phyloP scores from a whole-genome alignment of 2,888 invertebrate genomes.

The Incurvaria masculella region DNA sequence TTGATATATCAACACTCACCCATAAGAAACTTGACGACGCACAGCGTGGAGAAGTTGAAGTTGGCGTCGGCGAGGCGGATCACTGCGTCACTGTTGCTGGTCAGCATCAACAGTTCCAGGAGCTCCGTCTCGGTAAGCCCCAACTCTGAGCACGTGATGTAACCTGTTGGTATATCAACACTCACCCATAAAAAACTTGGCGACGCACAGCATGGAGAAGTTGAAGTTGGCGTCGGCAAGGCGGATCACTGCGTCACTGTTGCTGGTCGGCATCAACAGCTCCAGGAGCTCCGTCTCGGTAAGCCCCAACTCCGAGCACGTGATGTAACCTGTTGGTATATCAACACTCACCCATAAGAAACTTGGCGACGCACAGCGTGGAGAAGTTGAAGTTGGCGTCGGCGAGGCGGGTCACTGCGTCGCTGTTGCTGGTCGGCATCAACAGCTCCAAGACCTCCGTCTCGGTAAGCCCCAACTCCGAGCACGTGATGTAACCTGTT shows the following conservation, averaged over 20 bases:
- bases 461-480: constrained; percentile 80
- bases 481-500: constrained; percentile 69
- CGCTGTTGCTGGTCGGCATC: constrained; percentile 75
- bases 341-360: constrained; percentile 60
- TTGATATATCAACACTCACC: constrained; percentile 50
- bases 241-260: constrained; percentile 62
- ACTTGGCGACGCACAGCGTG: constrained; percentile 67
- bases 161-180: constrained; percentile 45
- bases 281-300: constrained; percentile 79
- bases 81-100: constrained; percentile 64
- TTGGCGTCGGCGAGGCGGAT: constrained; percentile 64
- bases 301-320: constrained; percentile 78
- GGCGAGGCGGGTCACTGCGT: constrained; percentile 60
- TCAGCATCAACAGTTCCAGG: constrained; percentile 79
- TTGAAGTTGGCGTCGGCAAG: constrained; percentile 69
- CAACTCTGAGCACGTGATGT: constrained; percentile 77
- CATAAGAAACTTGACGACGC: constrained; percentile 66
- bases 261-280: constrained; percentile 76
- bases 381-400: constrained; percentile 77
- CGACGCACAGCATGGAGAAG: constrained; percentile 72
- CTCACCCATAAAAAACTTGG: constrained; percentile 66
- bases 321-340: constrained; percentile 66
- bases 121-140: constrained; percentile 80
- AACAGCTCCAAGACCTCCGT: constrained; percentile 76
- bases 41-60: constrained; percentile 76